These are phyloP conservation scores for Cataglyphis altisquamis DNA, from an alignment of 2,888 invertebrate genomes.

Conservation along the genomic window DNA sequence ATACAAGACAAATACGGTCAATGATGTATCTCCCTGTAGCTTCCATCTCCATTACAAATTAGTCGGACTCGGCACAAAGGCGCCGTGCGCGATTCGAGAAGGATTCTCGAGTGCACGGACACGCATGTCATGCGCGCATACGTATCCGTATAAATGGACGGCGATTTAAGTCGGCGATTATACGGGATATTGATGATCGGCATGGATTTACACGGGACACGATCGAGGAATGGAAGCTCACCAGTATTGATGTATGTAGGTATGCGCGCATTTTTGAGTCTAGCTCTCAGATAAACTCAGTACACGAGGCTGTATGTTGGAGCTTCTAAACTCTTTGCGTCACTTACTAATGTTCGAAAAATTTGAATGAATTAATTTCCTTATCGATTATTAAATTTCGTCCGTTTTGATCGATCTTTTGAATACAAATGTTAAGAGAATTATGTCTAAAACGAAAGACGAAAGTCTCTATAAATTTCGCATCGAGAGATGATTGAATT, in stretches of 20 bases:
- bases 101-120: slow-evolving; percentile 6
- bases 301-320: neutral
- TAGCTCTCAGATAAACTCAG: neutral
- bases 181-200: slow-evolving; percentile 68
- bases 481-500: neutral
- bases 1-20: slow-evolving; percentile 34
- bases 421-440: neutral
- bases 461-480: neutral
- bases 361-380: neutral
- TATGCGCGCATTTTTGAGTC: neutral
- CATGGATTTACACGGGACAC: slow-evolving; percentile 29
- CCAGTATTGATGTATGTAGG: slow-evolving; percentile 36
- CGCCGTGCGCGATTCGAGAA: slow-evolving; percentile 22
- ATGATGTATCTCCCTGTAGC: slow-evolving; percentile 40
- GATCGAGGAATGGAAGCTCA: slow-evolving; percentile 34
- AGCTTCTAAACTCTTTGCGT: slow-evolving; percentile 11
- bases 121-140: neutral
- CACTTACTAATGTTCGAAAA: neutral
- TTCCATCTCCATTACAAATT: slow-evolving; percentile 59
- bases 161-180: slow-evolving; percentile 47
- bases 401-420: neutral
- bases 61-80: slow-evolving; percentile 15
- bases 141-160: slow-evolving; percentile 47
- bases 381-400: neutral
- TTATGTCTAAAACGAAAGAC: neutral